A percentile compares a stretch with the other conserved stretches of the same genome.
These are phyloP conservation scores for Bimastos eiseni DNA, from an alignment of 2,888 invertebrate species.

Conservation along the genomic window DNA sequence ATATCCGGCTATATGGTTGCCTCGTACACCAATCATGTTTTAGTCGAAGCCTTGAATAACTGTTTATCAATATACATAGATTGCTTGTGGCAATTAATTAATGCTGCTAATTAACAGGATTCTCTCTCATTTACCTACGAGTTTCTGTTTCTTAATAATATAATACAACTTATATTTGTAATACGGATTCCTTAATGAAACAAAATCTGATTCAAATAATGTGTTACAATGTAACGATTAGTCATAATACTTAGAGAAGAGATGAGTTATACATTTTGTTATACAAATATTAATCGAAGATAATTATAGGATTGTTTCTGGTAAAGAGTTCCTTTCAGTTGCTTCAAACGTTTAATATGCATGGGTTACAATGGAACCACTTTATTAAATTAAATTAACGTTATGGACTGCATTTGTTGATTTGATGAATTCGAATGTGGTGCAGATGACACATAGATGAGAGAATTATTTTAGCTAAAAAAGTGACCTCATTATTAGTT, in stretches of 20 bases:
- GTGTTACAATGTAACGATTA: no score
- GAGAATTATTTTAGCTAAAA: background rate
- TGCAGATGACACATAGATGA: background rate
- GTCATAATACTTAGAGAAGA: no score
- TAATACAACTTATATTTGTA: no score
- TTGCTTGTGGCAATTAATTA: background rate
- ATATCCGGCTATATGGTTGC: background rate
- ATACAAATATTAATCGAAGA: no score
- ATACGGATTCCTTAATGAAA: no score
- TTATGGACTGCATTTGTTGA: no score
- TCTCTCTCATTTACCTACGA: background rate
- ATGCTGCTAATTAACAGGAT: background rate
- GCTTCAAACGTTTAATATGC: background rate
- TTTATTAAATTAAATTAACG: background rate
- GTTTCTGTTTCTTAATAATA: no score
- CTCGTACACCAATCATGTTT: background rate
- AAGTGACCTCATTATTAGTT: background rate
- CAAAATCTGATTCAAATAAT: no score
- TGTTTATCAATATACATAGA: no score
- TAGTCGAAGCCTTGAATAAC: background rate
- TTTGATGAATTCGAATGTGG: background rate
- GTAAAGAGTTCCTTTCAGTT: no score
- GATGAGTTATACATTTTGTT: no score
- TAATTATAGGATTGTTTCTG: no score
- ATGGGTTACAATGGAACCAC: background rate